A percentile compares a stretch with the other conserved stretches of the same genome.
Evolutionary conservation across 2,113 vertebrate genomes (phyloP).

Genomic region (Odocoileus hemionus): DNA sequence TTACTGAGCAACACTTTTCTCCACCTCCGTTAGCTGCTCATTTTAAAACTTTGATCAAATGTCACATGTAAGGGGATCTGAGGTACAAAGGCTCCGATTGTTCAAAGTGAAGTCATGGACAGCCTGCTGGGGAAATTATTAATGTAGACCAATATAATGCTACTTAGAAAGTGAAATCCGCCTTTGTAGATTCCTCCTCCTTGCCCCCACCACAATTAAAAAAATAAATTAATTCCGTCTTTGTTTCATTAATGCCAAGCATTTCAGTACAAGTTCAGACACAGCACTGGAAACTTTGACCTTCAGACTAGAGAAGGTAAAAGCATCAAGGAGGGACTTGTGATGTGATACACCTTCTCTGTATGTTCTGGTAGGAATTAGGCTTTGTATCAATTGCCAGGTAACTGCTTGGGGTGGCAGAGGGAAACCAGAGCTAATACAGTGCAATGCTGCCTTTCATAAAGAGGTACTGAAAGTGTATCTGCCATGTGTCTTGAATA

Average conservation of each 20-base stretch:
- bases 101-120: constrained; percentile 79
- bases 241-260: constrained; percentile 76
- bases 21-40: constrained; percentile 73
- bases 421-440: background rate
- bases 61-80: constrained; percentile 85
- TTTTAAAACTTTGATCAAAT: constrained; percentile 78
- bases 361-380: background rate
- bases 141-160: constrained; percentile 83
- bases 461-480: background rate
- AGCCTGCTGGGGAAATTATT: constrained; percentile 87
- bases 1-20: constrained; percentile 53
- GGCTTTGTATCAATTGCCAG: background rate
- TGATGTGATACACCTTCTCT: background rate
- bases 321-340: background rate
- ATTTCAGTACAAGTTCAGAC: constrained; percentile 79
- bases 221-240: constrained; percentile 78
- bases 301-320: constrained; percentile 54
- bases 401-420: background rate
- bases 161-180: constrained; percentile 83
- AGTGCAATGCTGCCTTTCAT: background rate
- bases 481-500: background rate
- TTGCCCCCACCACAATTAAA: constrained; percentile 32
- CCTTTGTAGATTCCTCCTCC: constrained; percentile 62
- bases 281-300: constrained; percentile 63
- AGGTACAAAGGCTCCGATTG: constrained; percentile 82